Conservation (phyloP, 2,888 invertebrate genomes). For the Anoncus sp. region DNA sequence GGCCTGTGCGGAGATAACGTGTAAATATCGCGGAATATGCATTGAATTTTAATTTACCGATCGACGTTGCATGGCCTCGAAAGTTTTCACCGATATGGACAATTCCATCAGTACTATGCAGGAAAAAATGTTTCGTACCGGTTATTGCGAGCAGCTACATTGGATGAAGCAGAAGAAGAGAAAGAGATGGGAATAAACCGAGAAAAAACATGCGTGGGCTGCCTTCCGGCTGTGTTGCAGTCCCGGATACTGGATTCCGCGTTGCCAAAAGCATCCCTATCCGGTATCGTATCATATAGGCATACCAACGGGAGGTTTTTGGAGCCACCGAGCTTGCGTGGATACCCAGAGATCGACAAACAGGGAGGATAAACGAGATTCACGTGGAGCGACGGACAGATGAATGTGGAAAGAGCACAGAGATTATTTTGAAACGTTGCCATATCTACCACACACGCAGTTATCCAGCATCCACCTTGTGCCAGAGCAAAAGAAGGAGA, state of each 20-base stretch:
- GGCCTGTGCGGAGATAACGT: neutral
- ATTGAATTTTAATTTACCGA: conserved; percentile 39
- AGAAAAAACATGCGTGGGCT: neutral
- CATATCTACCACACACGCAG: conserved; percentile 13
- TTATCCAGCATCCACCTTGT: conserved; percentile 12
- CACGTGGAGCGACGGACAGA: conserved; percentile 20
- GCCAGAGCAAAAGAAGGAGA: neutral
- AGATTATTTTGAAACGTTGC: conserved; percentile 54
- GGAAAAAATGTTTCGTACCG: neutral
- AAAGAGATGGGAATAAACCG: neutral
- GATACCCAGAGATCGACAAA: conserved; percentile 29
- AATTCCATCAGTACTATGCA: neutral
- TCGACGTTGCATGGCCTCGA: neutral
- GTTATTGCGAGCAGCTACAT: conserved; percentile 16
- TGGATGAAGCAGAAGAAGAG: neutral
- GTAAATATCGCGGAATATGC: neutral
- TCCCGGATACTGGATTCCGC: conserved; percentile 20
- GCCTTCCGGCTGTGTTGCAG: conserved; percentile 27
- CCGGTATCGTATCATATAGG: conserved; percentile 3
- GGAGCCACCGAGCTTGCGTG: conserved; percentile 10
- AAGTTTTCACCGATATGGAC: neutral
- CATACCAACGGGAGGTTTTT: conserved; percentile 3
- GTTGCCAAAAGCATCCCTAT: conserved; percentile 17
- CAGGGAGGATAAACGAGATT: conserved; percentile 23
- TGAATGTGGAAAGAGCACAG: conserved; percentile 36